A percentile compares a stretch with the other conserved stretches of the same genome.
Evolutionary conservation across 2,113 vertebrate genomes (phyloP).

Genomic region (Cyanoramphus novaezelandiae): DNA sequence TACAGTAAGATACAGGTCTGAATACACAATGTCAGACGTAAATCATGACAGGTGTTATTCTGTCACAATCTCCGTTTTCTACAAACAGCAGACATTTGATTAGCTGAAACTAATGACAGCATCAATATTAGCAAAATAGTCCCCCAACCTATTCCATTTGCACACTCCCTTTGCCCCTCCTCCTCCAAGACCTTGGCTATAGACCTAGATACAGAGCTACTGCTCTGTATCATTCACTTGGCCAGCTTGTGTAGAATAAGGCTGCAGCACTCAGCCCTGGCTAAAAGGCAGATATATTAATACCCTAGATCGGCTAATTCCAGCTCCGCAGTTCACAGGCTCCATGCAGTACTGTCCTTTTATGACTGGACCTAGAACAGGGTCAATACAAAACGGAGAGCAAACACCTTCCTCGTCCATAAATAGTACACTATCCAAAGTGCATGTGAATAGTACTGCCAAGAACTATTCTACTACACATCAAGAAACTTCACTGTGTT

Average conservation of each 20-base stretch:
- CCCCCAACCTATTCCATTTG: neutral
- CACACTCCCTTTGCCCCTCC: neutral
- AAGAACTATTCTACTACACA: neutral
- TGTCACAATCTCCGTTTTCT: neutral
- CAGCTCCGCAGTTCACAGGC: neutral
- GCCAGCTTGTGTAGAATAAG: neutral
- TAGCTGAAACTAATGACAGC: neutral
- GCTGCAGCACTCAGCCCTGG: neutral
- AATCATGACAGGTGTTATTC: neutral
- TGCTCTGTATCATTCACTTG: neutral
- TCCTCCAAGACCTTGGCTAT: neutral
- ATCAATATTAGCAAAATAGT: neutral
- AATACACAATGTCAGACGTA: neutral
- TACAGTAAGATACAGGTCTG: neutral
- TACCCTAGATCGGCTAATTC: neutral
- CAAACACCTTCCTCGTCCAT: fast-evolving
- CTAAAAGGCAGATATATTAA: neutral
- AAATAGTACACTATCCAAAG: neutral
- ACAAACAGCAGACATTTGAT: neutral
- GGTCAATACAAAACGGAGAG: neutral
- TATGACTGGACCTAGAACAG: neutral
- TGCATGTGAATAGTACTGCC: neutral
- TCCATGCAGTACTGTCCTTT: neutral
- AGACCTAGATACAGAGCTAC: neutral
- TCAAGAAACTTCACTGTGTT: neutral